Evolutionary conservation across 2,113 vertebrate genomes (phyloP), one percentile per base, ranked within the genome.

Genomic region (Madoqua kirkii): DNA sequence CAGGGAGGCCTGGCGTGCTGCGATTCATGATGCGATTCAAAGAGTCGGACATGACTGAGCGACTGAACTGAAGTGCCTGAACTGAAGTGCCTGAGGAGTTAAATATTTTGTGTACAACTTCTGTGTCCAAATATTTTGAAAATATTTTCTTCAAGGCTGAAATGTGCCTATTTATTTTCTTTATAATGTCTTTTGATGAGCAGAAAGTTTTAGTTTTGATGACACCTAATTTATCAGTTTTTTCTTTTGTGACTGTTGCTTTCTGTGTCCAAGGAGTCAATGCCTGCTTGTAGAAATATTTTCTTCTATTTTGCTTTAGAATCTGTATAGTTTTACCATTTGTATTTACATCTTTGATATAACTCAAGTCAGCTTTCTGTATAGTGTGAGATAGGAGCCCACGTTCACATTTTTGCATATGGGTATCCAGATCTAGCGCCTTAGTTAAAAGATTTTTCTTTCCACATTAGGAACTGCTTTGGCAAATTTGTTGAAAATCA

Each of bases 1-100:
- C 29, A 62, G 59, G 5, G 60, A 62, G 1, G 60, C 60, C 29
- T 62, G 60, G 29, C 6, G 0, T 62, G 29, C 6, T 62, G 60
- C 1, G 0, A 62, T 62, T 62, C 60, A 33, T 62, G 29, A 29
- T 29, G 29, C 33, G 6, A 0, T n/a, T n/a, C 29, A 62, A 62
- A 62, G 29, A 31, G 60, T 33, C 0, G 0, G 29, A 31, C 6
- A 62, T 0, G 29, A 62, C 60, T 62, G 60, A 31, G 27, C 0
- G 1, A 7, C 60, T 62, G 13, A 62, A 33, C 60, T 62, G 29
- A 31, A n/a, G n/a, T n/a, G n/a, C n/a, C n/a, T n/a, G n/a, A n/a
- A n/a, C n/a, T n/a, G n/a, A n/a, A 62, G 29, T 31, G 60, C 15
- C 60, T 62, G 60, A 62, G 87, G 33, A 87, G 50, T 50, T 92